Evolutionary conservation across 2,888 invertebrate genomes (phyloP), one percentile per base, ranked within the genome.

Genomic region (Lithophane ornitopus): DNA sequence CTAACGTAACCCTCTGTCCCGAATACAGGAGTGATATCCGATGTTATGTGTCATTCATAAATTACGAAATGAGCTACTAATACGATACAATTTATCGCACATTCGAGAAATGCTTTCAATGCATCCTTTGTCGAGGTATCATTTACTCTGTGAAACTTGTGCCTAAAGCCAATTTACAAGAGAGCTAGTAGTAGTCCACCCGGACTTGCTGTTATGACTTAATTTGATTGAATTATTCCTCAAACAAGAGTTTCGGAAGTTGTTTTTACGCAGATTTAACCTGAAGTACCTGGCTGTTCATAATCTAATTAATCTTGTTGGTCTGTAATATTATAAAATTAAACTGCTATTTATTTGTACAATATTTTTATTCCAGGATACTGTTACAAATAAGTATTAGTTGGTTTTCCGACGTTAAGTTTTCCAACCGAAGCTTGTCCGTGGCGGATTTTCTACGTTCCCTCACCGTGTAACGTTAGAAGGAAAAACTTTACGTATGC

Each of bases 131-230:
- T 72, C 59, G 65, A 73, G 58, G 81, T 82, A 92, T 92, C 90
- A 90, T 92, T 93, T 91, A 89, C 89, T 88, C 85, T 84, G 78
- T 81, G 88, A 89, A 92, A 91, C 89, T 91, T 90, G 87, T 83
- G 84, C 90, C 87, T 83, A 84, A 89, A 90, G 88, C 88, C 90
- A 92, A 92, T 93, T 93, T 92, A 89, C 86, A 86, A 89, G 89
- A 90, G 89, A 91, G 90, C 89, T 85, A 84, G 69, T 85, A 84
- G 69, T 70, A 80, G 74, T 72, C 63, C 59, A 59, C 80, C 39
- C 41, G 39, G 54, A 78, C 88, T 91, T 87, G 91, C 90, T 88
- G 92, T 92, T 90, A 91, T 87, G 85, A 89, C 92, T 93, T 90
- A 91, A 92, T 92, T 92, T 92, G 90, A 92, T 92, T 92, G 90